Evolutionary conservation across 2,113 vertebrate genomes (phyloP).

Genomic region (Gavialis gangeticus): DNA sequence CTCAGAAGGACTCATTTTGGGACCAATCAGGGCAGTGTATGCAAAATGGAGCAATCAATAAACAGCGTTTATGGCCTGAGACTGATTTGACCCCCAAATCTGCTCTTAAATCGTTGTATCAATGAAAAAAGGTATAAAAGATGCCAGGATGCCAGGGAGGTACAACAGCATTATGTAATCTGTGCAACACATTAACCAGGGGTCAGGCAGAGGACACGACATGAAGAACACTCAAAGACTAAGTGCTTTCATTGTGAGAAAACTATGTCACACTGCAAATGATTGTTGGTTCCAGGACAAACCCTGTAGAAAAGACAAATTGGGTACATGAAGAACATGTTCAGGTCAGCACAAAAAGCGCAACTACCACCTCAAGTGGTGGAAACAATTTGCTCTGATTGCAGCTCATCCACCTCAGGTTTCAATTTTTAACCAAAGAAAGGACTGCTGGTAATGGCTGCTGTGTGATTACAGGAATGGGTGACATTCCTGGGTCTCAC

Average conservation of each 20-base stretch:
- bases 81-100: slow-evolving; percentile 23
- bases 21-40: slow-evolving; percentile 6
- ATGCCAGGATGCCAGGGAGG: slow-evolving; percentile 9
- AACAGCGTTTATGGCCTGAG: slow-evolving; percentile 18
- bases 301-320: background rate
- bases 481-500: background rate
- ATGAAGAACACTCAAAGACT: background rate
- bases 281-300: background rate
- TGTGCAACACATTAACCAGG: background rate
- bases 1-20: slow-evolving; percentile 65
- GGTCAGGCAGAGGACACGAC: background rate
- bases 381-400: slow-evolving; percentile 18
- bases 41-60: slow-evolving; percentile 52
- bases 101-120: slow-evolving; percentile 19
- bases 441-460: background rate
- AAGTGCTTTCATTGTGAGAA: background rate
- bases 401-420: background rate
- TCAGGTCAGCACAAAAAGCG: slow-evolving; percentile 18
- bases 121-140: background rate
- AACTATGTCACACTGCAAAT: background rate
- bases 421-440: background rate
- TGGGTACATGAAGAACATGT: background rate
- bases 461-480: background rate
- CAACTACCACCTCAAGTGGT: background rate
- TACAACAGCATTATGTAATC: rapidly evolving